phyloP scores from a whole-genome alignment of 2,113 vertebrate genomes.

The Cheilinus undulatus region DNA sequence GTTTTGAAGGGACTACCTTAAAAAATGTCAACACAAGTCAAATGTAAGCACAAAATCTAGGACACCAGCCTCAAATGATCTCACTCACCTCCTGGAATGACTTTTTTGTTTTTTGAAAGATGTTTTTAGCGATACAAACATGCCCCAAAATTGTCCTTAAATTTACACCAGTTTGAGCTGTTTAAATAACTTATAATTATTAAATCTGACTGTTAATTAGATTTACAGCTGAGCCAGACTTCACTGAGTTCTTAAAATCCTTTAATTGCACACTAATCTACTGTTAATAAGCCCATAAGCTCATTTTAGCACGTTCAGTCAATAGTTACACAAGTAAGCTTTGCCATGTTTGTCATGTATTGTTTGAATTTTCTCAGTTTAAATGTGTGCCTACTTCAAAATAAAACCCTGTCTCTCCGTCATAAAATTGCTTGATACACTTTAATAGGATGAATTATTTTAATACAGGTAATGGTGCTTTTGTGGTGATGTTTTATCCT shows the following conservation, averaged over 20 bases:
- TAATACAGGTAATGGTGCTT: neutral
- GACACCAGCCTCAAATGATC: conserved; percentile 2
- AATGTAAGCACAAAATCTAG: conserved; percentile 8
- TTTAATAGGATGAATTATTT: too few species aligned
- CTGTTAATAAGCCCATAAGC: too few species aligned
- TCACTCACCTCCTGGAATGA: conserved; percentile 7
- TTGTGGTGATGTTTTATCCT: neutral
- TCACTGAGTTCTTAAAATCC: too few species aligned
- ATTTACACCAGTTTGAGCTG: too few species aligned
- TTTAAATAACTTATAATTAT: too few species aligned
- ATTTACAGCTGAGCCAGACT: too few species aligned
- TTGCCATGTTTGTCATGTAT: neutral
- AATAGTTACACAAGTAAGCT: neutral
- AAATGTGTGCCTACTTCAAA: neutral
- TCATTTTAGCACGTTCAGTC: too few species aligned
- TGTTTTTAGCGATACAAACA: too few species aligned
- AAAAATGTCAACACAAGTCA: neutral
- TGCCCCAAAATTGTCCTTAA: too few species aligned
- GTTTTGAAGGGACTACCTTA: neutral
- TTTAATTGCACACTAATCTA: too few species aligned
- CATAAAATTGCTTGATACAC: too few species aligned
- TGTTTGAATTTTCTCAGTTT: neutral
- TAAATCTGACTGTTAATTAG: neutral
- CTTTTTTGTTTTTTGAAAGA: neutral
- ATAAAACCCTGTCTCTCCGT: neutral